These are phyloP conservation scores for Eolophus roseicapilla DNA, from an alignment of 2,113 vertebrate species.

Conservation along the genomic window DNA sequence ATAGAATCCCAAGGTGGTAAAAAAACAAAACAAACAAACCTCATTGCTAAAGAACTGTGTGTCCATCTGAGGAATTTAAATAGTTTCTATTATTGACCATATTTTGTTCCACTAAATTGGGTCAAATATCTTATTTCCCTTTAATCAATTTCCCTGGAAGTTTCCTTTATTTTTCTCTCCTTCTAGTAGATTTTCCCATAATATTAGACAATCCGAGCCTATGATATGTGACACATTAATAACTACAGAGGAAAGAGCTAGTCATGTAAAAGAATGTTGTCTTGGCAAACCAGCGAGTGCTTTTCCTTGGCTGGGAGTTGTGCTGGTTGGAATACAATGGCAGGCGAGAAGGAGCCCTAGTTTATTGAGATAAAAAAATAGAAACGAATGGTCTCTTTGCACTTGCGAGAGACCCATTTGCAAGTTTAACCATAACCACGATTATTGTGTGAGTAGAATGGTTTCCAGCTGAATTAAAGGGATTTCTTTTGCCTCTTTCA, in stretches of 20 bases:
- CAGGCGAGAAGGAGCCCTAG: constrained; percentile 1
- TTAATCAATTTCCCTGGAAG: constrained; percentile 68
- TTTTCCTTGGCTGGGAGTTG: constrained; percentile 43
- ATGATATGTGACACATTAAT: constrained; percentile 60
- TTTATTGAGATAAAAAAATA: neutral
- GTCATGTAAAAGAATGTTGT: constrained; percentile 65
- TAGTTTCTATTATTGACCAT: constrained; percentile 30
- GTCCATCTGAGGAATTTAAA: constrained; percentile 44
- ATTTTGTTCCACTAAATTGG: constrained; percentile 54
- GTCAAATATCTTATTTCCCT: constrained; percentile 58
- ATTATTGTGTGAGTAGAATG: neutral
- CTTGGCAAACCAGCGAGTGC: constrained; percentile 13
- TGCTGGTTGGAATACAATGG: constrained; percentile 8
- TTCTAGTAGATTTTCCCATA: constrained; percentile 70
- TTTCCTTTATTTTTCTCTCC: constrained; percentile 67
- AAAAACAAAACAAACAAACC: constrained; percentile 48
- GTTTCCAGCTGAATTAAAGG: neutral
- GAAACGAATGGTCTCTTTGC: neutral
- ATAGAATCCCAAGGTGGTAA: constrained; percentile 35
- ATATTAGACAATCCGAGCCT: constrained; percentile 61
- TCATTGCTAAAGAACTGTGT: constrained; percentile 27
- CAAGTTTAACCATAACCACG: neutral
- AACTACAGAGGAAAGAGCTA: constrained; percentile 66
- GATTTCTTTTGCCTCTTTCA: neutral
- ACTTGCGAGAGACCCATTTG: neutral